Percentiles rank a stretch among this genome's conserved stretches.
Evolutionary conservation across 1,140 invertebrate species (phyloP).

Genomic region (Aphaenogaster rudis): DNA sequence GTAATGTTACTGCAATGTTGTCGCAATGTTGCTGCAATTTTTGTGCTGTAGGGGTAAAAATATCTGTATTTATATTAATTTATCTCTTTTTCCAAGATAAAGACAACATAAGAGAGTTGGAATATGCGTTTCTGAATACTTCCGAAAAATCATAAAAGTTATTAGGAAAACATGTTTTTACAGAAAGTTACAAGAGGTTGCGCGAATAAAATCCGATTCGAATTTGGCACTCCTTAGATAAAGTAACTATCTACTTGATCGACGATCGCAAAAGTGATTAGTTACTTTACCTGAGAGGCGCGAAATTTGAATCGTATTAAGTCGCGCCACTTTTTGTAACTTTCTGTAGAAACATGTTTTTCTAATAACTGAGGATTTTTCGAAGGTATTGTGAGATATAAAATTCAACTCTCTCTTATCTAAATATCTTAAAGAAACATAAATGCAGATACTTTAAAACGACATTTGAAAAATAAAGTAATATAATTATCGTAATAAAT

Average conservation of each 20-base stretch:
- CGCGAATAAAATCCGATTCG: not conserved
- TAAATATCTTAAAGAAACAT: slow-evolving; percentile 6
- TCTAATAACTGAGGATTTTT: not conserved
- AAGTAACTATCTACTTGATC: not conserved
- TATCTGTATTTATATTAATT: not conserved
- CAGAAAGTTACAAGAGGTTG: not conserved
- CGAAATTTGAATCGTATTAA: not conserved
- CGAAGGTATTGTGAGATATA: not conserved
- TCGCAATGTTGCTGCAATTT: too few species aligned
- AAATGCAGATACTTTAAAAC: slow-evolving; percentile 1
- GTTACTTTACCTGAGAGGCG: not conserved
- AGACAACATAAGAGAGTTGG: not conserved
- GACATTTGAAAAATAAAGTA: not conserved
- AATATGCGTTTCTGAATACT: not conserved
- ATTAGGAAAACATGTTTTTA: not conserved
- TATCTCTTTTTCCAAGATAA: not conserved
- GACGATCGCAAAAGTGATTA: not conserved
- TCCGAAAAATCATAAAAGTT: not conserved
- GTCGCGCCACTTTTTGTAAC: not conserved
- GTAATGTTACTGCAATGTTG: too few species aligned
- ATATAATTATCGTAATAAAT: not conserved
- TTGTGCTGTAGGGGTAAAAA: too few species aligned
- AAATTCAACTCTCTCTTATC: not conserved
- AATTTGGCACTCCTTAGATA: not conserved
- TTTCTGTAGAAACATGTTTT: not conserved